A percentile compares a stretch with the other conserved stretches of the same genome.
Conservation (phyloP, 2,113 vertebrate genomes). For the Eira barbara region DNA sequence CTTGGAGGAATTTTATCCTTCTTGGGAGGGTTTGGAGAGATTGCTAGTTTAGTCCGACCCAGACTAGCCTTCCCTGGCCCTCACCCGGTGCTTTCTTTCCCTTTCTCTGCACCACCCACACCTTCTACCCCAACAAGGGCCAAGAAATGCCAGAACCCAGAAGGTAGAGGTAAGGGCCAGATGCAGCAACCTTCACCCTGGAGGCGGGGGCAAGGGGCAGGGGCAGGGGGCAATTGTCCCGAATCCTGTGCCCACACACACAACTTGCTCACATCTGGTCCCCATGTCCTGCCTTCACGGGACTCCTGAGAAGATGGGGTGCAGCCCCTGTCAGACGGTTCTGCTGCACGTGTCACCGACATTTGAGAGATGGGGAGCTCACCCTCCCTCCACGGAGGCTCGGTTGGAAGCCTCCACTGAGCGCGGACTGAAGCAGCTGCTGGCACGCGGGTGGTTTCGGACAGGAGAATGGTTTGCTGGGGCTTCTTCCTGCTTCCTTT, state of each 20-base stretch:
- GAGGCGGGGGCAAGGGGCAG: background rate
- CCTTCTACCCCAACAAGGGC: background rate
- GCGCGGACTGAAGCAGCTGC: fast-evolving
- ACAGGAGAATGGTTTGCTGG: fast-evolving
- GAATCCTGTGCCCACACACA: fast-evolving
- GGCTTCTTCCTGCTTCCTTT: background rate
- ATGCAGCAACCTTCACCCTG: fast-evolving
- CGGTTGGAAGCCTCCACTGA: background rate
- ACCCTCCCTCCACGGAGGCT: fast-evolving
- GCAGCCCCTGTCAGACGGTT: background rate
- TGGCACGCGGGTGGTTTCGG: background rate
- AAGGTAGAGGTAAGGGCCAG: background rate
- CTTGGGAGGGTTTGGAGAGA: background rate
- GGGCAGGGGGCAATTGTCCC: background rate
- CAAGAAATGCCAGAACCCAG: background rate
- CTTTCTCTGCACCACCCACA: too few species aligned
- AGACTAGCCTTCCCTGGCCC: background rate
- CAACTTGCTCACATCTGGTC: background rate
- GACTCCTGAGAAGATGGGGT: background rate
- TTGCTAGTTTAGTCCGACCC: fast-evolving
- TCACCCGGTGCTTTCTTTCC: fast-evolving
- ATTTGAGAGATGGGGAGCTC: background rate
- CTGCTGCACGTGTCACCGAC: fast-evolving
- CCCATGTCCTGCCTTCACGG: background rate
- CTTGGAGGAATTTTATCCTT: fast-evolving